A percentile compares a stretch with the other conserved stretches of the same genome.
These are phyloP conservation scores for Thymallus thymallus DNA, from an alignment of 2,113 vertebrate genomes.

Conservation along the genomic window DNA sequence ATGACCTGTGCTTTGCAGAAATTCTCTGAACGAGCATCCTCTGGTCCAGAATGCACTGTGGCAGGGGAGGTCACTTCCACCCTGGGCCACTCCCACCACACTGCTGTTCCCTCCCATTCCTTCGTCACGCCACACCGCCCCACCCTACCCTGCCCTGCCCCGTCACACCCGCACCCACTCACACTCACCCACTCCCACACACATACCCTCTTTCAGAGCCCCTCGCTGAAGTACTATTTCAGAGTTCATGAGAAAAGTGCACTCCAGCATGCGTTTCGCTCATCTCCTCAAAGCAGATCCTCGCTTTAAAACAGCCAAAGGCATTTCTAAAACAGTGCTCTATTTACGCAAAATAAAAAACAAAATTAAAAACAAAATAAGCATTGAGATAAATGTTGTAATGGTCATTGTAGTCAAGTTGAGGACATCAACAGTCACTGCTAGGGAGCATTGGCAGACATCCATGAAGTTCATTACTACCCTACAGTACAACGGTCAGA, in stretches of 20 bases:
- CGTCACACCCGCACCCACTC: conserved; percentile 24
- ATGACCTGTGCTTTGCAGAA: conserved; percentile 29
- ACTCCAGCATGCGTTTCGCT: neutral
- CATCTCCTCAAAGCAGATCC: neutral
- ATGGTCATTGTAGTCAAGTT: neutral
- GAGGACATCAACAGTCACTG: conserved; percentile 24
- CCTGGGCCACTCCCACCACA: conserved; percentile 26
- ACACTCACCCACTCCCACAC: neutral
- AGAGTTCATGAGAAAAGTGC: conserved; percentile 25
- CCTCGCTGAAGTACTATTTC: conserved; percentile 2
- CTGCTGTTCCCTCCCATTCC: neutral
- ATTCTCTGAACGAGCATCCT: conserved; percentile 25
- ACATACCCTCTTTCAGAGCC: neutral
- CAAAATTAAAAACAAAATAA: too few relatives aligned
- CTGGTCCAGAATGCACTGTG: conserved; percentile 4
- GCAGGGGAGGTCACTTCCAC: conserved; percentile 26
- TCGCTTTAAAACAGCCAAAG: conserved; percentile 40
- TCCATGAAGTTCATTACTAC: conserved; percentile 42
- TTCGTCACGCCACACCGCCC: neutral
- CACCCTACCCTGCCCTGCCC: conserved; percentile 19
- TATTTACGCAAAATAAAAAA: conserved; percentile 53
- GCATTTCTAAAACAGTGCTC: conserved; percentile 56
- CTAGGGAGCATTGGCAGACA: conserved; percentile 35
- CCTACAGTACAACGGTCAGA: conserved; percentile 47
- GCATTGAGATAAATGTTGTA: conserved; percentile 16